Conservation (phyloP, 2,888 invertebrate genomes). For the Metalampra italica region DNA sequence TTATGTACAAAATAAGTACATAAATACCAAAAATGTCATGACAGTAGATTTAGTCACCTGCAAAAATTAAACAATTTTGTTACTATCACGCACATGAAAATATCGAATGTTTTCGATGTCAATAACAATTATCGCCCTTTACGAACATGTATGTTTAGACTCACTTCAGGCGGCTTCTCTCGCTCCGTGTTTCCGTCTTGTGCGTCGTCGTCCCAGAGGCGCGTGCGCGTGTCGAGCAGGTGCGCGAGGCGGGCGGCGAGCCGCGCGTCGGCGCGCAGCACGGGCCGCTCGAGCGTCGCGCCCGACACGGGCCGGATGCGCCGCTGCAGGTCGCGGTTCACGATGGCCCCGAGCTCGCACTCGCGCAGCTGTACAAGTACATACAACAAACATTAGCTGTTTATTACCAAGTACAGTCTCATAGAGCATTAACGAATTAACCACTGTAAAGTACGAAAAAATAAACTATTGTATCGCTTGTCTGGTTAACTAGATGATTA, state of each 20-base stretch:
- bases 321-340: conserved; percentile 97
- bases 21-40: too few species aligned
- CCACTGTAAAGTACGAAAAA: too few species aligned
- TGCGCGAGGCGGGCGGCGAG: conserved; percentile 94
- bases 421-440: too few species aligned
- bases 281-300: conserved; percentile 91
- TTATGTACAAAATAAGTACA: too few species aligned
- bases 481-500: too few species aligned
- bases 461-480: too few species aligned
- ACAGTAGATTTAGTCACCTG: too few species aligned
- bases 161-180: conserved; percentile 33
- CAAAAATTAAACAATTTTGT: too few species aligned
- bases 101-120: too few species aligned
- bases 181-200: conserved; percentile 17
- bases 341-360: conserved; percentile 95
- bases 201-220: conserved; percentile 80
- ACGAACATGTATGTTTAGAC: background rate
- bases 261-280: conserved; percentile 94
- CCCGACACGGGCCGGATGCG: conserved; percentile 95
- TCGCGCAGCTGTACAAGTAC: conserved; percentile 87
- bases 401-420: too few species aligned
- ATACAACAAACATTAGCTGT: background rate
- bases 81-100: too few species aligned
- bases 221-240: conserved; percentile 90
- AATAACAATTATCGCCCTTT: too few species aligned